These are phyloP conservation scores for Scomber scombrus DNA, from an alignment of 2,113 vertebrate species.

Conservation along the genomic window DNA sequence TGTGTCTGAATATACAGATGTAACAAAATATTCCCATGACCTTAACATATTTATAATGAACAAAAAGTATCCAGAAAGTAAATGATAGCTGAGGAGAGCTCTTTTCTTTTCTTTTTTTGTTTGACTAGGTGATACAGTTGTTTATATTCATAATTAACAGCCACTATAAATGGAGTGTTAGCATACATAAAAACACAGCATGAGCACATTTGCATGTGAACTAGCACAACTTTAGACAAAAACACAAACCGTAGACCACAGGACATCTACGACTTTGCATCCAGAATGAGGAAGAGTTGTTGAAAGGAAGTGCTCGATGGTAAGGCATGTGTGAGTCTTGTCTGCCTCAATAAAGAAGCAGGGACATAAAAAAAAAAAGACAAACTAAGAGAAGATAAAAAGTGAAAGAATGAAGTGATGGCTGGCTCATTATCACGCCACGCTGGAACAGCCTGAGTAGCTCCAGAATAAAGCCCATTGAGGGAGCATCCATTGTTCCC, in stretches of 20 bases:
- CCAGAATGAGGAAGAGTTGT: background rate
- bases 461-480: constrained; percentile 83
- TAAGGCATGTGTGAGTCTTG: constrained; percentile 36
- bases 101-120: background rate
- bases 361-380: constrained; percentile 42
- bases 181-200: constrained; percentile 9
- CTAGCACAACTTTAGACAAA: constrained; percentile 6
- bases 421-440: constrained; percentile 56
- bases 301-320: constrained; percentile 1
- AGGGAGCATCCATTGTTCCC: constrained; percentile 75
- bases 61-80: background rate
- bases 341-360: constrained; percentile 16
- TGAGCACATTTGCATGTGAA: constrained; percentile 36
- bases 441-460: constrained; percentile 75
- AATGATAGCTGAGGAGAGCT: background rate
- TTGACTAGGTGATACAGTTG: background rate
- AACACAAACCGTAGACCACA: background rate
- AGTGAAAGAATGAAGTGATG: constrained; percentile 50
- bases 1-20: background rate
- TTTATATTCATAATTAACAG: background rate
- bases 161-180: background rate
- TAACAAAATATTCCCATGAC: background rate
- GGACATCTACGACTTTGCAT: constrained; percentile 5
- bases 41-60: background rate
- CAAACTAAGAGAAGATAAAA: constrained; percentile 48